Evolutionary conservation across 2,113 vertebrate genomes (phyloP).

Genomic region (Odocoileus hemionus): DNA sequence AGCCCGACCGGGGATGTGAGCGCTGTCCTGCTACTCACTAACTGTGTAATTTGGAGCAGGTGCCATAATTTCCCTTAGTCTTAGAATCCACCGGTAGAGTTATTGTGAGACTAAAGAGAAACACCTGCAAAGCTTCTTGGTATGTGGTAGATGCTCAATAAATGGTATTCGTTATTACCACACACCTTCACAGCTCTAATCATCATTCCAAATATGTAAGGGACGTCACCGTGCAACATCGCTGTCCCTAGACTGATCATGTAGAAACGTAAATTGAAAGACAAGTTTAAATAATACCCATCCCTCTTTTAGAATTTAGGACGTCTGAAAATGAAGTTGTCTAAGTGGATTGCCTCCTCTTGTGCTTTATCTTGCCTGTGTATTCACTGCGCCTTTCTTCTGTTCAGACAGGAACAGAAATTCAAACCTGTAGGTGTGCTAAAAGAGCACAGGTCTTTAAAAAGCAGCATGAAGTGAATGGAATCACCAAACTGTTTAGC

Average conservation of each 20-base stretch:
- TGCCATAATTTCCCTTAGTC: background rate
- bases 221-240: background rate
- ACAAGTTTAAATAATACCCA: background rate
- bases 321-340: background rate
- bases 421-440: background rate
- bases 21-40: background rate
- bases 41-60: background rate
- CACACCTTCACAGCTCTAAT: background rate
- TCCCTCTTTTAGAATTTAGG: background rate
- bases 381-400: background rate
- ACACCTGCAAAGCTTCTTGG: background rate
- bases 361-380: background rate
- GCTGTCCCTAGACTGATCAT: background rate
- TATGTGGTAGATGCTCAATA: background rate
- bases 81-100: background rate
- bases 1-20: fast-evolving
- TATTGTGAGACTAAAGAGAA: background rate
- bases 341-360: background rate
- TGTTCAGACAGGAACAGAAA: background rate
- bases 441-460: background rate
- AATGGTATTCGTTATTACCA: background rate
- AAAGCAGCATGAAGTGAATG: background rate
- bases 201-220: background rate
- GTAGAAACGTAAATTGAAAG: background rate
- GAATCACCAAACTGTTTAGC: background rate